phyloP scores from a whole-genome alignment of 2,888 invertebrate species.

The Drosophila greeni region DNA sequence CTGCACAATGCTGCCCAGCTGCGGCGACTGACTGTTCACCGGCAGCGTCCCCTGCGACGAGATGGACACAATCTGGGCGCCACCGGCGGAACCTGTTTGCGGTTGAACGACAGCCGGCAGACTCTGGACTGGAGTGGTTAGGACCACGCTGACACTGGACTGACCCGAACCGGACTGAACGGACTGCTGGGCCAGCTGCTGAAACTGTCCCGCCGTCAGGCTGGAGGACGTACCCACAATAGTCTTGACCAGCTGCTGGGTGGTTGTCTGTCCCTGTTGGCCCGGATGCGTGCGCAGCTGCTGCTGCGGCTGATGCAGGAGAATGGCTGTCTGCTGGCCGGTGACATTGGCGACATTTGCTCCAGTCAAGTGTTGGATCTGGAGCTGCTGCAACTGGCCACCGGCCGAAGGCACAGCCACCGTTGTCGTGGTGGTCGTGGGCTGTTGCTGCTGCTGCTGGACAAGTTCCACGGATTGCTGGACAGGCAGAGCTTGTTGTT shows the following conservation, averaged over 20 bases:
- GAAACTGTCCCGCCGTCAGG: conserved; percentile 79
- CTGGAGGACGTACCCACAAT: conserved; percentile 74
- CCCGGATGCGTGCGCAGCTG: conserved; percentile 55
- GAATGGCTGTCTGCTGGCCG: conserved; percentile 70
- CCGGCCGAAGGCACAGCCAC: conserved; percentile 45
- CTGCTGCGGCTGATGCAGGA: conserved; percentile 65
- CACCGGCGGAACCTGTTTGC: conserved; percentile 50
- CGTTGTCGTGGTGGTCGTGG: conserved; percentile 49
- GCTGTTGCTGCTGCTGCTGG: conserved; percentile 53
- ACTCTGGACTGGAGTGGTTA: conserved; percentile 77
- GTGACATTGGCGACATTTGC: conserved; percentile 45
- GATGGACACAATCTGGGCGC: conserved; percentile 78
- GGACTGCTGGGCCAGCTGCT: conserved; percentile 78
- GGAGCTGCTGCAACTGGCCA: conserved; percentile 70
- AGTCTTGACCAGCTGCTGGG: conserved; percentile 77
- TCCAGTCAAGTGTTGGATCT: conserved; percentile 70
- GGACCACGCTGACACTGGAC: conserved; percentile 76
- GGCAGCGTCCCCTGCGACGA: conserved; percentile 75
- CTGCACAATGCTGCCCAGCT: conserved; percentile 76
- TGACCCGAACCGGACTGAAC: conserved; percentile 41
- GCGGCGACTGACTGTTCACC: conserved; percentile 66
- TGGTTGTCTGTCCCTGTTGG: conserved; percentile 61
- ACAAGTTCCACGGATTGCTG: conserved; percentile 59
- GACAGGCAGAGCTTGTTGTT: conserved; percentile 61
- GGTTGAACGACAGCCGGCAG: conserved; percentile 70